A percentile compares a stretch with the other conserved stretches of the same genome.
These are phyloP conservation scores for Kryphioiulus occultus DNA, from an alignment of 2,888 invertebrate genomes.

Conservation along the genomic window DNA sequence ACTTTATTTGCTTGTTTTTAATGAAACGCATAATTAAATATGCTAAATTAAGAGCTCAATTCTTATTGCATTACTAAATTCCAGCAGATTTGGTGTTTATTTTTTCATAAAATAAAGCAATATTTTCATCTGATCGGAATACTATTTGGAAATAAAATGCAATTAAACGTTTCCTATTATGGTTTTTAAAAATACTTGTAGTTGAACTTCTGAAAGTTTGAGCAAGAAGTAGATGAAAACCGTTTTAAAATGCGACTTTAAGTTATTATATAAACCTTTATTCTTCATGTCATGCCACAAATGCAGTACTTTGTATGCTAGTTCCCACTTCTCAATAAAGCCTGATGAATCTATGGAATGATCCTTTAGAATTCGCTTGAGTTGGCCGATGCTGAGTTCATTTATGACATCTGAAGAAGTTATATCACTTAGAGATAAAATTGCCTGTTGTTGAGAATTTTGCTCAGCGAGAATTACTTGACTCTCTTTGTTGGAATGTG, in stretches of 20 bases:
- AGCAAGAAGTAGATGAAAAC: not conserved
- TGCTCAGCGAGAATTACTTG: not conserved
- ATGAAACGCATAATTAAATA: too few species aligned
- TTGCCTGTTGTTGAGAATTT: not conserved
- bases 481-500: not conserved
- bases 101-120: too few species aligned
- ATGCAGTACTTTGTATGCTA: not conserved
- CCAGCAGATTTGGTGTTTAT: too few species aligned
- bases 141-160: too few species aligned
- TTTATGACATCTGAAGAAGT: not conserved
- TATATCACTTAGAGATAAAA: not conserved
- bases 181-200: too few species aligned
- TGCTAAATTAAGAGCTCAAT: too few species aligned
- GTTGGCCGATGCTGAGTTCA: not conserved
- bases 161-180: too few species aligned
- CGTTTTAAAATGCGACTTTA: not conserved
- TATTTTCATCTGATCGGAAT: too few species aligned
- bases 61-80: too few species aligned
- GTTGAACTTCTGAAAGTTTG: too few species aligned
- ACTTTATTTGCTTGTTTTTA: too few species aligned
- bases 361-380: constrained; percentile 8
- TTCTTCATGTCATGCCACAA: not conserved
- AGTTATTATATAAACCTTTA: not conserved
- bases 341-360: not conserved
- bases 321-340: not conserved